Conservation (phyloP, 2,797 vertebrate genomes). For the Telmatherina bonti region DNA sequence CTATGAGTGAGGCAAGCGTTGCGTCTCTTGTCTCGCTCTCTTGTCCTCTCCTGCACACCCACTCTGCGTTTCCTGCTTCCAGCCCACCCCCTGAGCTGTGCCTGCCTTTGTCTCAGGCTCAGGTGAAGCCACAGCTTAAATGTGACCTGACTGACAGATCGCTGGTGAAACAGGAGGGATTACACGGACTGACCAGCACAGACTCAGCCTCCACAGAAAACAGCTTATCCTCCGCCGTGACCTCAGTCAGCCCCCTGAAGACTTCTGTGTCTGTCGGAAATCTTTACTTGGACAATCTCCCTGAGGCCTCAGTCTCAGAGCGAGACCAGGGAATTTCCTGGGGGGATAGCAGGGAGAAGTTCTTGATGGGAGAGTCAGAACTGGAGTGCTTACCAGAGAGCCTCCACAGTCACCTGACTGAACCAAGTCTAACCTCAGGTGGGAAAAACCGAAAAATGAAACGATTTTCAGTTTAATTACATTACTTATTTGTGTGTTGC, state of each 20-base stretch:
- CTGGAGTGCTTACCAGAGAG: slow-evolving; percentile 78
- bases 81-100: slow-evolving; percentile 66
- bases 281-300: slow-evolving; percentile 62
- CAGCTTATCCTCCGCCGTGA: slow-evolving; percentile 38
- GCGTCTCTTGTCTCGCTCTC: slow-evolving; percentile 60
- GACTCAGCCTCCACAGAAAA: slow-evolving; percentile 73
- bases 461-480: too few species aligned
- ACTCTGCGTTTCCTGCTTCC: slow-evolving; percentile 43
- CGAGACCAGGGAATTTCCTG: slow-evolving; percentile 69
- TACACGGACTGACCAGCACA: slow-evolving; percentile 75
- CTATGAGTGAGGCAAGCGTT: slow-evolving; percentile 35
- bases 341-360: slow-evolving; percentile 65
- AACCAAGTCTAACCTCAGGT: slow-evolving; percentile 90
- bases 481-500: too few species aligned
- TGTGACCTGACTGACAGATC: slow-evolving; percentile 47
- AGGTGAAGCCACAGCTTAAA: slow-evolving; percentile 54
- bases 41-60: slow-evolving; percentile 53
- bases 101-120: slow-evolving; percentile 64
- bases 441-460: slow-evolving; percentile 40
- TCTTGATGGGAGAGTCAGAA: slow-evolving; percentile 72
- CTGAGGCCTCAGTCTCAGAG: slow-evolving; percentile 39
- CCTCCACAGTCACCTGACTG: slow-evolving; percentile 82
- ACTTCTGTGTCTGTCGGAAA: slow-evolving; percentile 66
- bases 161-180: slow-evolving; percentile 53
- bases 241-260: slow-evolving; percentile 59